Conservation (phyloP, 1,140 invertebrate genomes). For the Chelonus insularis region DNA sequence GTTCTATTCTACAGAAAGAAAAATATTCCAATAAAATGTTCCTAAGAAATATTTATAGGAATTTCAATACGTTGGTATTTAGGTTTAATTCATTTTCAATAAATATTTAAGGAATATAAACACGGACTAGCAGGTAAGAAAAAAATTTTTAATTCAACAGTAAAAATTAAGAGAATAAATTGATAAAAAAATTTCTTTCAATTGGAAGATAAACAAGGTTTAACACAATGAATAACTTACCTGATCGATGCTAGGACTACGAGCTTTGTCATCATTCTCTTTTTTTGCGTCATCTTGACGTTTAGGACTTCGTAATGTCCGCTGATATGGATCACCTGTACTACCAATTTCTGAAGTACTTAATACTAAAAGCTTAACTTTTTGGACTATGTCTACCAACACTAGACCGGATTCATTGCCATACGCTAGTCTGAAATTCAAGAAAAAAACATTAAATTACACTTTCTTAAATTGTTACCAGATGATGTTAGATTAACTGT, state of each 20-base stretch:
- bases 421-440: slow-evolving; percentile 81
- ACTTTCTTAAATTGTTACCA: too few relatives aligned
- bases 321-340: slow-evolving; percentile 82
- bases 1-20: too few relatives aligned
- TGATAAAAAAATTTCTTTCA: not conserved
- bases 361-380: slow-evolving; percentile 84
- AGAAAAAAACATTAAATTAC: too few relatives aligned
- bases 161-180: not conserved
- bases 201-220: slow-evolving; percentile 5
- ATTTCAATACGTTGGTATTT: not conserved
- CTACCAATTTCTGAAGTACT: slow-evolving; percentile 87
- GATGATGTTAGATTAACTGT: too few relatives aligned
- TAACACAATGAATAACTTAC: slow-evolving; percentile 61
- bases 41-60: not conserved
- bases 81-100: not conserved
- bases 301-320: slow-evolving; percentile 83
- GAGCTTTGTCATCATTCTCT: slow-evolving; percentile 70
- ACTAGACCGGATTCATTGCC: slow-evolving; percentile 94
- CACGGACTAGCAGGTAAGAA: not conserved
- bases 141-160: slow-evolving; percentile 3
- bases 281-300: slow-evolving; percentile 58
- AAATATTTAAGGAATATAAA: not conserved
- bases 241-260: slow-evolving; percentile 90
- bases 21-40: too few relatives aligned
- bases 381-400: slow-evolving; percentile 92